A percentile compares a stretch with the other conserved stretches of the same genome.
Evolutionary conservation across 2,797 vertebrate genomes (phyloP).

Genomic region (Stomatorhinus walkeri): DNA sequence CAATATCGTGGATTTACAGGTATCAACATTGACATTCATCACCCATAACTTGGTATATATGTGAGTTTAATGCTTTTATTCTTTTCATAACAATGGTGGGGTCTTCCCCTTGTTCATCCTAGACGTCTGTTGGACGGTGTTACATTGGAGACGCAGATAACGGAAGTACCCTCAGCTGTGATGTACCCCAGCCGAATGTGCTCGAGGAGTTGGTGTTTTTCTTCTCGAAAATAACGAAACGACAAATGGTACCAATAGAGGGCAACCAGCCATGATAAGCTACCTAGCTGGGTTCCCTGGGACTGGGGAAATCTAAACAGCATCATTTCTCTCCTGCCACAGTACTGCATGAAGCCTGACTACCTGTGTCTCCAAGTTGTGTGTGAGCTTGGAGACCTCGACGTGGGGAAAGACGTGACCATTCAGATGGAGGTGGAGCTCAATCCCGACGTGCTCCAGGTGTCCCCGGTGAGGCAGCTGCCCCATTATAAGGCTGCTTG

Average conservation of each 20-base stretch:
- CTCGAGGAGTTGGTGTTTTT: conserved; percentile 72
- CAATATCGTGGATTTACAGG: conserved; percentile 72
- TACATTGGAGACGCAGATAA: conserved; percentile 53
- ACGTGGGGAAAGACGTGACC: conserved; percentile 71
- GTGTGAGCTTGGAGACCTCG: conserved; percentile 80
- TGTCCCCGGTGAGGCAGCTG: conserved; percentile 54
- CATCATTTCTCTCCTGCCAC: not conserved
- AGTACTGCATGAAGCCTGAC: conserved; percentile 77
- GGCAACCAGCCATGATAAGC: not conserved
- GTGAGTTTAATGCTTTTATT: not conserved
- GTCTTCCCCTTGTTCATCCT: conserved; percentile 27
- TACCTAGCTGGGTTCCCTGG: not conserved
- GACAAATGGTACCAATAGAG: conserved; percentile 64
- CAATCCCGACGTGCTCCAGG: conserved; percentile 73
- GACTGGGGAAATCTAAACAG: not conserved
- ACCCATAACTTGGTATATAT: not conserved
- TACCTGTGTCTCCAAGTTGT: conserved; percentile 67
- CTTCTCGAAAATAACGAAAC: conserved; percentile 68
- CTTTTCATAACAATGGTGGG: not conserved
- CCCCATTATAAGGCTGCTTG: not conserved
- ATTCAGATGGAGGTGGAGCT: conserved; percentile 72
- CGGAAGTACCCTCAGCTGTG: conserved; percentile 54
- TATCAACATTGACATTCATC: conserved; percentile 40
- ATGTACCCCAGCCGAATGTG: conserved; percentile 51
- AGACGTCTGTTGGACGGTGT: conserved; percentile 71